Evolutionary conservation across 2,113 vertebrate genomes (phyloP).

Genomic region (Butastur rufipennis): DNA sequence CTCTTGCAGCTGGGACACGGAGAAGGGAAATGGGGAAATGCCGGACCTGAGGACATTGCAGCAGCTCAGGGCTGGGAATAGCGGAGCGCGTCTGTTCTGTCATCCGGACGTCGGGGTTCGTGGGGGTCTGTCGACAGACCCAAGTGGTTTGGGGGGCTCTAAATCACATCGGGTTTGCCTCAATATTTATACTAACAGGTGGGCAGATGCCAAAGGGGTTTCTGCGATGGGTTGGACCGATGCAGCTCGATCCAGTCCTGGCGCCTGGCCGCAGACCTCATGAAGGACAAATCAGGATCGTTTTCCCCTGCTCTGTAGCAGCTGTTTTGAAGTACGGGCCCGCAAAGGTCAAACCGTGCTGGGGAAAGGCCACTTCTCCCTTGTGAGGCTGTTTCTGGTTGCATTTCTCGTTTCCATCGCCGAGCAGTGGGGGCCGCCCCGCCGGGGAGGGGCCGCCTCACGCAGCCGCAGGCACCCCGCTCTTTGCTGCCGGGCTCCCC

Average conservation of each 20-base stretch:
- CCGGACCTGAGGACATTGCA: background rate
- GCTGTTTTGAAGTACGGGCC: fast-evolving
- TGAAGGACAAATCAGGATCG: background rate
- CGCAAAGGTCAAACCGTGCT: background rate
- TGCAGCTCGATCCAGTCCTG: background rate
- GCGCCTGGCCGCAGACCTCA: background rate
- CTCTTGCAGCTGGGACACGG: background rate
- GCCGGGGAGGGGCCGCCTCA: background rate
- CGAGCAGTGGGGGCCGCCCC: background rate
- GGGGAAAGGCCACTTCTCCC: background rate
- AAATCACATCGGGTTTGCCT: background rate
- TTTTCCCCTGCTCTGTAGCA: background rate
- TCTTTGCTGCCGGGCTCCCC: too few species aligned
- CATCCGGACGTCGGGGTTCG: background rate
- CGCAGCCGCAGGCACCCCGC: fast-evolving
- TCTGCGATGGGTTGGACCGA: background rate
- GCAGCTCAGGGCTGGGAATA: background rate
- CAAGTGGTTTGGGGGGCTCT: background rate
- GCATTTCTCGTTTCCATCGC: fast-evolving
- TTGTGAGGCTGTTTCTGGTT: background rate
- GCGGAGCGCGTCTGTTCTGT: fast-evolving
- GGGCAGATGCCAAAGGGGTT: background rate
- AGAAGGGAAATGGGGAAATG: background rate
- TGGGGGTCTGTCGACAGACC: background rate
- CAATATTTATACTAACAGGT: background rate